These are phyloP conservation scores for Macrobrachium nipponense DNA, from an alignment of 1,140 invertebrate genomes.

Conservation along the genomic window DNA sequence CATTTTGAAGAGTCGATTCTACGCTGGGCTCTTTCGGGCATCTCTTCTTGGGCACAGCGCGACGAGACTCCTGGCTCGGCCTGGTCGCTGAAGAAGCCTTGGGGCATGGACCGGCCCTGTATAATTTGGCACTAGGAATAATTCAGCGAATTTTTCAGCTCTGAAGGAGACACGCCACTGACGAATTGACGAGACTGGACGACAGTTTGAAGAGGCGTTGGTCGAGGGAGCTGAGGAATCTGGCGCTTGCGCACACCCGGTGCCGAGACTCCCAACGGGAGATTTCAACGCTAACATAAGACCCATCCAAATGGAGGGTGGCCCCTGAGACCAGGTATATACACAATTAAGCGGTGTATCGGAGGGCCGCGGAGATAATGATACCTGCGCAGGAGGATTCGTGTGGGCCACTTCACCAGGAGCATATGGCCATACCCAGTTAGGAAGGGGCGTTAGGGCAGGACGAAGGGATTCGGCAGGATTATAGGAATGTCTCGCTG, in stretches of 20 bases:
- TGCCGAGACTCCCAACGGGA: background rate
- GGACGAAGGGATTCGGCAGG: background rate
- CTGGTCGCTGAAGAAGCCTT: slow-evolving; percentile 27
- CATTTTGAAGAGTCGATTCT: too few species aligned
- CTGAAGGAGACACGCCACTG: background rate
- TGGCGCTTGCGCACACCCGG: background rate
- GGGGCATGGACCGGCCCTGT: slow-evolving; percentile 24
- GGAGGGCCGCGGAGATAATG: slow-evolving; percentile 39
- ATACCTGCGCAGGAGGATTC: slow-evolving; percentile 21
- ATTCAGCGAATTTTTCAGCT: slow-evolving; percentile 15
- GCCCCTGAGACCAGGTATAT: slow-evolving; percentile 24
- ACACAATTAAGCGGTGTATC: slow-evolving; percentile 44
- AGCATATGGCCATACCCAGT: slow-evolving; percentile 23
- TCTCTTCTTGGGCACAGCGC: background rate
- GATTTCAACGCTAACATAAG: slow-evolving; percentile 56
- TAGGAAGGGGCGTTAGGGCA: background rate
- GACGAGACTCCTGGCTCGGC: slow-evolving; percentile 9
- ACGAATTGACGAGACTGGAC: background rate
- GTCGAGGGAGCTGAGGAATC: background rate
- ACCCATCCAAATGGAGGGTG: slow-evolving; percentile 35
- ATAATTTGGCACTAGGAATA: slow-evolving; percentile 46
- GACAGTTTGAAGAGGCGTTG: background rate
- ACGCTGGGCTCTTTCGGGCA: too few species aligned
- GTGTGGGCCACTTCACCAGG: background rate
- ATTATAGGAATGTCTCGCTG: too few species aligned